A percentile compares a stretch with the other conserved stretches of the same genome.
Evolutionary conservation across 2,797 vertebrate genomes (phyloP).

Genomic region (Malurus splendens): DNA sequence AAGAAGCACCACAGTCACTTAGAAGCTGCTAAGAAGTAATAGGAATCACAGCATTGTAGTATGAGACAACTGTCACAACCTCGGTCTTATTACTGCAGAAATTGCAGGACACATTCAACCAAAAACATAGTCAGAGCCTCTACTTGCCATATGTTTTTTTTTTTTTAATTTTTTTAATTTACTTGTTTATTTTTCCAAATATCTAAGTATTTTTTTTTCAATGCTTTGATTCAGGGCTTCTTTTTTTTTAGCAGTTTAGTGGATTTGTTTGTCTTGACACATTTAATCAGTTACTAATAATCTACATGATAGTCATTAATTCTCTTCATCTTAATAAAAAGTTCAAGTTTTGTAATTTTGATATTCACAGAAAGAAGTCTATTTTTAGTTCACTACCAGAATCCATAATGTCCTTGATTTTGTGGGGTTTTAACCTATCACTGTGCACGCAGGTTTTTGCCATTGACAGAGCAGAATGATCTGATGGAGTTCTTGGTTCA

Average conservation of each 20-base stretch:
- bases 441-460: neutral
- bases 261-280: neutral
- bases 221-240: neutral
- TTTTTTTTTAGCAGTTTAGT: neutral
- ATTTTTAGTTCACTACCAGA: neutral
- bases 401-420: neutral
- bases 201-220: neutral
- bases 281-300: neutral
- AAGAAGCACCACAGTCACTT: neutral
- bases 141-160: neutral
- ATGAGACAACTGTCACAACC: too few species aligned
- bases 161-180: neutral
- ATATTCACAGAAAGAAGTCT: neutral
- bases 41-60: neutral
- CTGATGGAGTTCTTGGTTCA: neutral
- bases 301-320: neutral
- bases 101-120: rapidly evolving
- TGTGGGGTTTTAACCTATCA: neutral
- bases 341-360: neutral
- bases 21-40: neutral
- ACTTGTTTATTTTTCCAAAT: neutral
- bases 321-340: neutral
- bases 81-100: neutral
- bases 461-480: neutral
- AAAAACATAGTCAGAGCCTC: neutral